phyloP scores from a whole-genome alignment of 2,113 vertebrate genomes.

The Tupaia chinensis region DNA sequence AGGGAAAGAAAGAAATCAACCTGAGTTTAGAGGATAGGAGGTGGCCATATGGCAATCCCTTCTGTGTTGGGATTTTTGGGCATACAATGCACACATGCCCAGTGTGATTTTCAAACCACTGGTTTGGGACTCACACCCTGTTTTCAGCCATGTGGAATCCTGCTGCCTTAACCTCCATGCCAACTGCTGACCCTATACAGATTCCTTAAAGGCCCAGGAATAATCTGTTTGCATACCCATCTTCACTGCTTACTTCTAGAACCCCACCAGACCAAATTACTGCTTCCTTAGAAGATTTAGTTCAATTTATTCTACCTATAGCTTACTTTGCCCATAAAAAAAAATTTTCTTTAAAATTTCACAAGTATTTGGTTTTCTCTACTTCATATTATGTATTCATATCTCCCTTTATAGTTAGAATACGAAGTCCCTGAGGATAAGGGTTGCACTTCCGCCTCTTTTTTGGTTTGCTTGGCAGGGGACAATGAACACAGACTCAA shows the following conservation, averaged over 20 bases:
- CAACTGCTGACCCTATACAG: not conserved
- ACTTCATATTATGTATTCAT: not conserved
- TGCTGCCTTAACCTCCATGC: too few relatives aligned
- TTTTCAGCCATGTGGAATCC: too few relatives aligned
- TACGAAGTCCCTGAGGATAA: conserved; percentile 4
- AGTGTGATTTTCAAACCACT: too few relatives aligned
- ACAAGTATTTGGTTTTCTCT: not conserved
- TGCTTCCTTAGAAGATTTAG: not conserved
- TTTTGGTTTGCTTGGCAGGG: not conserved
- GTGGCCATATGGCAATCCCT: too few relatives aligned
- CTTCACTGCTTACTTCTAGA: not conserved
- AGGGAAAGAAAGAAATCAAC: too few relatives aligned
- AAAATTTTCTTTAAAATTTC: conserved; percentile 51
- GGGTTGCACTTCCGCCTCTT: not conserved
- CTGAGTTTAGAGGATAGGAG: too few relatives aligned
- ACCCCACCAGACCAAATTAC: not conserved
- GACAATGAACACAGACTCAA: not conserved
- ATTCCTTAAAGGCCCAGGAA: not conserved
- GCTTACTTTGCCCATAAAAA: not conserved
- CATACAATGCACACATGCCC: too few relatives aligned
- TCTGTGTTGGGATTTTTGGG: too few relatives aligned
- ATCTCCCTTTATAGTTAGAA: not conserved
- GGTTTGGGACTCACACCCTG: too few relatives aligned
- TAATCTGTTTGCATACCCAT: not conserved
- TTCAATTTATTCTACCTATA: not conserved